A percentile compares a stretch with the other conserved stretches of the same genome.
Evolutionary conservation across 2,797 vertebrate species (phyloP).

Genomic region (Enteromius thamalakanensis): DNA sequence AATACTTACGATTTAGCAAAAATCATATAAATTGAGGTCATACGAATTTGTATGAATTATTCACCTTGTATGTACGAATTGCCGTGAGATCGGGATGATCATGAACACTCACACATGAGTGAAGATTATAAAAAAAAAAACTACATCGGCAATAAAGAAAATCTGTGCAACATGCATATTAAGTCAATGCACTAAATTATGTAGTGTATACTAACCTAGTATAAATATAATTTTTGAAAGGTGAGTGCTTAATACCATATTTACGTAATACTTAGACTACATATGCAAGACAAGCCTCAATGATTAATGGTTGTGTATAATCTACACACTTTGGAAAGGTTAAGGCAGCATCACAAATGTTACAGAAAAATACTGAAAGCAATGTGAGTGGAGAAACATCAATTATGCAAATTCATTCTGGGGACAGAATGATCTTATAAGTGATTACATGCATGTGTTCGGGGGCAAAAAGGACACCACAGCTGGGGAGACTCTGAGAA

Average conservation of each 20-base stretch:
- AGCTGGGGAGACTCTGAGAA: slow-evolving; percentile 8
- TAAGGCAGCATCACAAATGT: background rate
- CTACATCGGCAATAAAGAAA: background rate
- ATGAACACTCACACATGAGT: too few species aligned
- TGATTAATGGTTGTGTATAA: background rate
- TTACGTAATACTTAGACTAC: background rate
- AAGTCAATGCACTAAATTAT: background rate
- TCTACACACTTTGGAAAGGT: background rate
- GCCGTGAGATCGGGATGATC: too few species aligned
- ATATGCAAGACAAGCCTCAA: background rate
- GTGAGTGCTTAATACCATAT: background rate
- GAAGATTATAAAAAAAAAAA: background rate
- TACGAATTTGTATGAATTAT: too few species aligned
- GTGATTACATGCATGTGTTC: background rate
- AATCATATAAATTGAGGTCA: too few species aligned
- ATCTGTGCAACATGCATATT: background rate
- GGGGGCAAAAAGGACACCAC: background rate
- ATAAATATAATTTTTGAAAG: background rate
- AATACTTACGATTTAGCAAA: too few species aligned
- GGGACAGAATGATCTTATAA: background rate
- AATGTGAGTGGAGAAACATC: background rate
- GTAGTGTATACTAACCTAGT: background rate
- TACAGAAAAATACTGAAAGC: background rate
- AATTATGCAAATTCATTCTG: slow-evolving; percentile 6
- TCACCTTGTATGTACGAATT: too few species aligned